Evolutionary conservation across 1,140 invertebrate species (phyloP).

Genomic region (Periplaneta americana): DNA sequence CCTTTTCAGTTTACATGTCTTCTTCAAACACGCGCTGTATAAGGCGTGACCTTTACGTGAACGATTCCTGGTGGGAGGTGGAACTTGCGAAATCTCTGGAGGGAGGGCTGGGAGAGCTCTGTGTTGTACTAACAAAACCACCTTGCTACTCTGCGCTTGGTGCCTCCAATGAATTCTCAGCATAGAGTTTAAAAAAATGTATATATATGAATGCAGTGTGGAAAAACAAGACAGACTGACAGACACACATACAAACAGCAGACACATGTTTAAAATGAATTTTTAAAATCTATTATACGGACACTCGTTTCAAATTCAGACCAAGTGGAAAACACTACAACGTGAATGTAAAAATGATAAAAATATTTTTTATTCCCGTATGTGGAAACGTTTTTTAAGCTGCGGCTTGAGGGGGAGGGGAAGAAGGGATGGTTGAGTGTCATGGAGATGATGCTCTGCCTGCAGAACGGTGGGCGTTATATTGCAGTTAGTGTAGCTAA

Average conservation of each 20-base stretch:
- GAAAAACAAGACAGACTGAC: too few species aligned
- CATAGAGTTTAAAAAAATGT: too few species aligned
- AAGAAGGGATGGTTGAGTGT: neutral
- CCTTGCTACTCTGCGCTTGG: neutral
- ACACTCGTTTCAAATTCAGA: neutral
- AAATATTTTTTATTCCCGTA: neutral
- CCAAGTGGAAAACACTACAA: neutral
- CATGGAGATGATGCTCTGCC: neutral
- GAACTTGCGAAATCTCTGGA: neutral
- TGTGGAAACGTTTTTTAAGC: neutral
- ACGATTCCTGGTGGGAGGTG: neutral
- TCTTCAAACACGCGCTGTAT: too few species aligned
- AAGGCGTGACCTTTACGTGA: neutral
- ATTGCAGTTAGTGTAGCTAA: neutral
- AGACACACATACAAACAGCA: neutral
- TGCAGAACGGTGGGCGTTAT: too few species aligned
- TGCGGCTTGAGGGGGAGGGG: neutral
- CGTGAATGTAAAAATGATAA: neutral
- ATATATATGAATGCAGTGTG: neutral
- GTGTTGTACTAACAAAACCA: neutral
- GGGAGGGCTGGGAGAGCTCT: neutral
- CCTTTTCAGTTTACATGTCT: too few species aligned
- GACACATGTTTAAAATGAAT: neutral
- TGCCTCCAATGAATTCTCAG: neutral
- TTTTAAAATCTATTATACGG: neutral